Percentiles rank a stretch among this genome's conserved stretches.
phyloP scores from a whole-genome alignment of 2,113 vertebrate species.

The Pollachius pollachius region DNA sequence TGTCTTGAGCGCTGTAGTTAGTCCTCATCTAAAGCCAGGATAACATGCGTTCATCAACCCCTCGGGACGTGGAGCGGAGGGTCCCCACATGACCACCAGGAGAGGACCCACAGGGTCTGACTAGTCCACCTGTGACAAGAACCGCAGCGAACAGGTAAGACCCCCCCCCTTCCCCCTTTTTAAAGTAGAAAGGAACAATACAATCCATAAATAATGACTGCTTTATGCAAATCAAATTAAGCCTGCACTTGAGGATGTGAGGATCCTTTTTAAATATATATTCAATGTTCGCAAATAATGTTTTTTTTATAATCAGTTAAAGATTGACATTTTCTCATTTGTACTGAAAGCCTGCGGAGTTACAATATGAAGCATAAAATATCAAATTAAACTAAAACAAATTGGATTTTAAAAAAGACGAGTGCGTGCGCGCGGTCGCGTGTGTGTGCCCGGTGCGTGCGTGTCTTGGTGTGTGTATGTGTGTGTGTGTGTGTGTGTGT shows the following conservation, averaged over 20 bases:
- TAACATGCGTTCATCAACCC: not conserved
- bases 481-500: conserved; percentile 5
- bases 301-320: no score
- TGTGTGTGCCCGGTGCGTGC: not conserved
- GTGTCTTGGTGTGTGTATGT: conserved; percentile 1
- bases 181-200: not conserved
- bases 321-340: no score
- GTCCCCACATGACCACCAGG: not conserved
- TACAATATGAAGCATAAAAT: no score
- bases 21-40: not conserved
- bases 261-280: conserved; percentile 21
- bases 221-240: not conserved
- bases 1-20: not conserved
- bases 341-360: no score
- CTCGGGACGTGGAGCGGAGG: not conserved
- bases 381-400: no score
- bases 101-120: not conserved
- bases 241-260: conserved; percentile 21
- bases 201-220: not conserved
- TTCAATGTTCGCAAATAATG: no score
- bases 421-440: not conserved
- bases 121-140: not conserved
- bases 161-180: not conserved
- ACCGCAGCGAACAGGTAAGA: not conserved
- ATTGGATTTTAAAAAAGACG: no score